Percentiles rank a stretch among this genome's conserved stretches.
phyloP scores from a whole-genome alignment of 1,140 invertebrate species.

The Habropoda laboriosa region DNA sequence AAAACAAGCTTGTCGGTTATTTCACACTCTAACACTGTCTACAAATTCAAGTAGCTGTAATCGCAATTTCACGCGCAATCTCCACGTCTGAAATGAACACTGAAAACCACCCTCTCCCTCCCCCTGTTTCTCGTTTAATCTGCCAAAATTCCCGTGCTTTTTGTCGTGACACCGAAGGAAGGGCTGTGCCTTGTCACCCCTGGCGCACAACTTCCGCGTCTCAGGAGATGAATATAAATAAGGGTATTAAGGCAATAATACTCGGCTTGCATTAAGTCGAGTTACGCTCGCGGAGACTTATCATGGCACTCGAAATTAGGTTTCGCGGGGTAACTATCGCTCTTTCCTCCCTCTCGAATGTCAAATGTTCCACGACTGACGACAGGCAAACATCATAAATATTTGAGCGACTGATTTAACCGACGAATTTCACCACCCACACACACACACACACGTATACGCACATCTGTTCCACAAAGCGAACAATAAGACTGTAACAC shows the following conservation, averaged over 20 bases:
- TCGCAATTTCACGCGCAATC: background rate
- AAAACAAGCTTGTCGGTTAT: no score
- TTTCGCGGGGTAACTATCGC: background rate
- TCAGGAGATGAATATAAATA: constrained; percentile 66
- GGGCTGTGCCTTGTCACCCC: constrained; percentile 31
- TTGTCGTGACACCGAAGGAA: constrained; percentile 39
- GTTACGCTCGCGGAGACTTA: constrained; percentile 31
- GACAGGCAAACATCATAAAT: constrained; percentile 18
- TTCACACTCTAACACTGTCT: background rate
- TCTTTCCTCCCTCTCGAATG: background rate
- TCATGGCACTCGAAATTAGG: constrained; percentile 20
- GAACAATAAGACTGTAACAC: constrained; percentile 60
- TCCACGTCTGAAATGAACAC: no score
- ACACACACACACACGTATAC: constrained; percentile 14
- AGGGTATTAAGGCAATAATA: constrained; percentile 62
- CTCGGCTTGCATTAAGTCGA: constrained; percentile 18
- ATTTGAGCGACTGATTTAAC: constrained; percentile 35
- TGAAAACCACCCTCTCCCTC: background rate
- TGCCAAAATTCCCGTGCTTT: constrained; percentile 43
- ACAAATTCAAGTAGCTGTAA: background rate
- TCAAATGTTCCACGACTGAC: constrained; percentile 19
- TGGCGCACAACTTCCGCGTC: constrained; percentile 24
- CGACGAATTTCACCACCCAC: background rate
- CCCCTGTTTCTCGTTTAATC: background rate
- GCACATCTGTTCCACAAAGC: constrained; percentile 44